These are phyloP conservation scores for Anhinga anhinga DNA, from an alignment of 2,113 vertebrate species.

Conservation along the genomic window DNA sequence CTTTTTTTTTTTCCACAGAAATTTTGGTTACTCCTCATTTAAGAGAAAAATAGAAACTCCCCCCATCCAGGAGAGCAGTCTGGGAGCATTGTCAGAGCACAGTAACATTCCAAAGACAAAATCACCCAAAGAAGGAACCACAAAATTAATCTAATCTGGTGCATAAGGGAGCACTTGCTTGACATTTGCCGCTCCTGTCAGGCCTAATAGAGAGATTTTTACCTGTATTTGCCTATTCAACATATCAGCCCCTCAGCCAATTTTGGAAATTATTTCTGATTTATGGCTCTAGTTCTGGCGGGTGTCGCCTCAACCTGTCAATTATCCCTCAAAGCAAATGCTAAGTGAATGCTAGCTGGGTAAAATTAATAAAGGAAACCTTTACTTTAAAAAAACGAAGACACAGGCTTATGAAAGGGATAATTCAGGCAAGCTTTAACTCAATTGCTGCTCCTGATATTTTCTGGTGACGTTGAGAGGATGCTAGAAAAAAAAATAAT, in stretches of 20 bases:
- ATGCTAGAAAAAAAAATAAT: not conserved
- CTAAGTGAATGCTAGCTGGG: constrained; percentile 79
- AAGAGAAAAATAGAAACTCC: not conserved
- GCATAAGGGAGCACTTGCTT: constrained; percentile 73
- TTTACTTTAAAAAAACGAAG: constrained; percentile 70
- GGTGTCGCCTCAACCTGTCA: constrained; percentile 82
- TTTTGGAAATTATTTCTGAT: constrained; percentile 89
- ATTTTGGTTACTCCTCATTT: not conserved
- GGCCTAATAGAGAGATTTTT: constrained; percentile 85
- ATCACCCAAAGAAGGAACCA: constrained; percentile 29
- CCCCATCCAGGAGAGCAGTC: not conserved
- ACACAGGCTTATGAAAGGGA: constrained; percentile 38
- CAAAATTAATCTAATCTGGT: constrained; percentile 72
- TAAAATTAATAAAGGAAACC: constrained; percentile 85
- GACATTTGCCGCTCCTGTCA: constrained; percentile 82
- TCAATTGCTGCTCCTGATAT: constrained; percentile 37
- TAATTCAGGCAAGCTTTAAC: constrained; percentile 51
- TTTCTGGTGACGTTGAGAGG: not conserved
- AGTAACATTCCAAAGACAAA: constrained; percentile 16
- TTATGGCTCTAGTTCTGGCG: constrained; percentile 75
- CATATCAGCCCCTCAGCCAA: constrained; percentile 77
- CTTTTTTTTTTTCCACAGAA: not conserved
- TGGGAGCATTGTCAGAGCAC: constrained; percentile 51
- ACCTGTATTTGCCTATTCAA: constrained; percentile 87
- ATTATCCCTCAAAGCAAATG: constrained; percentile 84